Percentiles rank a stretch among this genome's conserved stretches.
phyloP scores from a whole-genome alignment of 2,888 invertebrate genomes.

The Acanthosepion pharaonis region DNA sequence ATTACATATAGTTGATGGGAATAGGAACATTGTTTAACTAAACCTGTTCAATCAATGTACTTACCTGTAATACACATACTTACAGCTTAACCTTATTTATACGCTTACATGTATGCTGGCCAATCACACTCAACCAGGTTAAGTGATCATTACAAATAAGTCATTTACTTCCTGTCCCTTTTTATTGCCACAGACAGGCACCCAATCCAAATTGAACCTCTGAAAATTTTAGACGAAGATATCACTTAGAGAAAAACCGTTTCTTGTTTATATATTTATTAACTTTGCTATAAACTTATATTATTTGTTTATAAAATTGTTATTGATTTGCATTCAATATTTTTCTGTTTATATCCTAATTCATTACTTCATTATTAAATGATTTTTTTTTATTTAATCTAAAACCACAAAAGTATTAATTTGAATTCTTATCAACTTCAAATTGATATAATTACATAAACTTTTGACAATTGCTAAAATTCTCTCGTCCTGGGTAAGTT shows the following conservation, averaged over 20 bases:
- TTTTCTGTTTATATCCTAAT: background rate
- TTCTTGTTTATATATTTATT: background rate
- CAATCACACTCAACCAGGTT: background rate
- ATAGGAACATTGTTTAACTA: background rate
- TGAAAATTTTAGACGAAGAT: background rate
- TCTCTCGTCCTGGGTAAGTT: no score
- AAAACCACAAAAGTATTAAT: no score
- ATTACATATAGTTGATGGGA: background rate
- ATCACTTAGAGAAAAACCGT: background rate
- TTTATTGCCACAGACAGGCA: background rate
- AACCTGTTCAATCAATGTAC: background rate
- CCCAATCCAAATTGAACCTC: background rate
- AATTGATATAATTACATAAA: no score
- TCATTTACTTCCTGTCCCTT: background rate
- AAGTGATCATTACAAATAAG: background rate
- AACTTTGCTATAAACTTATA: background rate
- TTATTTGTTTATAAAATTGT: background rate
- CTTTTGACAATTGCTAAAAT: no score
- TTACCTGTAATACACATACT: background rate
- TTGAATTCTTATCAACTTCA: background rate
- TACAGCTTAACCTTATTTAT: conserved; percentile 33
- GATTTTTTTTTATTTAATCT: no score
- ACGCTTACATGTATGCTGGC: background rate
- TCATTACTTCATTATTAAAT: background rate
- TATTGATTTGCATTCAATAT: background rate